Conservation (phyloP, 2,113 vertebrate genomes). For the Raja brachyura region DNA sequence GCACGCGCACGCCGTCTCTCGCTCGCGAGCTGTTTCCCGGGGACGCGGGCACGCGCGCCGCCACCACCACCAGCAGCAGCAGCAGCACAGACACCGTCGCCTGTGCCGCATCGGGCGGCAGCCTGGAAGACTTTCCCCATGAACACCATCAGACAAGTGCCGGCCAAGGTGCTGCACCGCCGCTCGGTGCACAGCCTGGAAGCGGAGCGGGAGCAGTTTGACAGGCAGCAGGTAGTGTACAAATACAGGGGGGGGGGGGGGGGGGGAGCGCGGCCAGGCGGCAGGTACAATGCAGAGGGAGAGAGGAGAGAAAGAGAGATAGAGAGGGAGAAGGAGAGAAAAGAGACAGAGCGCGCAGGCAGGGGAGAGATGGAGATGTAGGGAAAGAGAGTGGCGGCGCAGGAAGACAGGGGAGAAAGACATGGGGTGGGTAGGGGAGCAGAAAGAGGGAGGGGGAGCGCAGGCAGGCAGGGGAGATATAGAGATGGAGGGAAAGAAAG, state of each 20-base stretch:
- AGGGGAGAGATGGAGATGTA: too few relatives aligned
- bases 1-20: background rate
- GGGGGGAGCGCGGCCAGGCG: too few relatives aligned
- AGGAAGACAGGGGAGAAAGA: too few relatives aligned
- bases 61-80: background rate
- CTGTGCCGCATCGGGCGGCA: too few relatives aligned
- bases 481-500: too few relatives aligned
- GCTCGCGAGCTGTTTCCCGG: background rate
- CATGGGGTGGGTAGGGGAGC: too few relatives aligned
- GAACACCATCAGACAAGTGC: slow-evolving; percentile 80
- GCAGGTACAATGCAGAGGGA: too few relatives aligned
- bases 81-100: too few relatives aligned
- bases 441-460: too few relatives aligned
- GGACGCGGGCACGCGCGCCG: background rate
- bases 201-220: slow-evolving; percentile 84
- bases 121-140: slow-evolving; percentile 47
- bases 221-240: slow-evolving; percentile 85
- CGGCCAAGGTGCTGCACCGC: slow-evolving; percentile 71
- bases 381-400: too few relatives aligned
- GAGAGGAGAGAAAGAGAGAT: too few relatives aligned
- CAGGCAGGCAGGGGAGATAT: too few relatives aligned
- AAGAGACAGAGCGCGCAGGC: background rate
- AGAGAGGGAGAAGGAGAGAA: background rate
- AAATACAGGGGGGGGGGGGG: background rate
- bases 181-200: slow-evolving; percentile 72